Percentiles rank a stretch among this genome's conserved stretches.
Evolutionary conservation across 2,888 invertebrate genomes (phyloP).

Genomic region (Nesidiocoris tenuis): DNA sequence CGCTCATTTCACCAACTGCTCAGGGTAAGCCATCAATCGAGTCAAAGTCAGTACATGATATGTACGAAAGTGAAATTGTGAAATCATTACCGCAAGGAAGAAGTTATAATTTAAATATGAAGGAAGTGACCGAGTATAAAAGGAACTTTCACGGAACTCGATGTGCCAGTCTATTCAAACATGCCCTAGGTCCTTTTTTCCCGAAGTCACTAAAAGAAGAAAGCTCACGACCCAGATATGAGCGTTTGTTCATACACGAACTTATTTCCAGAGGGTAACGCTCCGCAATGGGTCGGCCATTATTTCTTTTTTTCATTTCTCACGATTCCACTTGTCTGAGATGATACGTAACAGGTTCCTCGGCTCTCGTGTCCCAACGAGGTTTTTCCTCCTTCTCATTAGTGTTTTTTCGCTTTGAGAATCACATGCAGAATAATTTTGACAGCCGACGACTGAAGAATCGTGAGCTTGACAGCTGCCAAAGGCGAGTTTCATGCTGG

Average conservation of each 20-base stretch:
- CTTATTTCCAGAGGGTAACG: conserved; percentile 31
- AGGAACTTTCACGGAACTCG: conserved; percentile 24
- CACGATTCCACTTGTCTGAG: conserved; percentile 32
- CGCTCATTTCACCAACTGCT: too few relatives aligned
- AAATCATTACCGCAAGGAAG: conserved; percentile 12
- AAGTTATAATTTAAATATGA: conserved; percentile 26
- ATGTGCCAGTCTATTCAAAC: conserved; percentile 19
- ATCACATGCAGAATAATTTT: background rate
- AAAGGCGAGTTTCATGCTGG: too few relatives aligned
- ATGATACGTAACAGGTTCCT: conserved; percentile 14
- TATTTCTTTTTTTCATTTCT: conserved; percentile 28
- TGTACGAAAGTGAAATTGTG: conserved; percentile 5
- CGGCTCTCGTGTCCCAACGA: conserved; percentile 1
- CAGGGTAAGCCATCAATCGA: too few relatives aligned
- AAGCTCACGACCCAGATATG: conserved; percentile 35
- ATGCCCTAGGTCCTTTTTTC: conserved; percentile 5
- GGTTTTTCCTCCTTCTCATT: conserved; percentile 11
- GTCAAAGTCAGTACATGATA: background rate
- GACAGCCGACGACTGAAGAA: background rate
- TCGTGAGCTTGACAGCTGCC: too few relatives aligned
- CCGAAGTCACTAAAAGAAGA: conserved; percentile 24
- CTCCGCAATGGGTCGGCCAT: conserved; percentile 27
- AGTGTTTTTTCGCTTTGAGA: conserved; percentile 3
- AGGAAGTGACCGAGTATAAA: conserved; percentile 31
- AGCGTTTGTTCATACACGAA: conserved; percentile 32